Evolutionary conservation across 2,888 invertebrate species (phyloP), one percentile per base, ranked within the genome.

Genomic region (Atrina japonica): DNA sequence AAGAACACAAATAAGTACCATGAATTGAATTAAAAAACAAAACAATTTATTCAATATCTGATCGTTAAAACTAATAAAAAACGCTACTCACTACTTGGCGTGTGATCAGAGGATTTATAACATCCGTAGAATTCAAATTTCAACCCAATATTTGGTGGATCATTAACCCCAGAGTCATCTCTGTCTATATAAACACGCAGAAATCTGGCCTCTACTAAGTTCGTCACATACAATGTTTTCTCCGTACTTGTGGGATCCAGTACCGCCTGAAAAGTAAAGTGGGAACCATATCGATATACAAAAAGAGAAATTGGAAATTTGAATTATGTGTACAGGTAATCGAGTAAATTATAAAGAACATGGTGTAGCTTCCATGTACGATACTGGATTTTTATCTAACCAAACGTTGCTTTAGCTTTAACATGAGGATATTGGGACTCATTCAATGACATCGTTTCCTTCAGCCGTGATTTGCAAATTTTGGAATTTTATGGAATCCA

Each of bases 101-200:
- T 40, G 18, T 68, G 56, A 21, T 81, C 81, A 40, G 65, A 61
- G 2, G 80, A 65, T 7, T 67, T 66, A 3, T 56, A 52, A 63
- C 86, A 86, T 0, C 87, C 87, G 43, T 75, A 76, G 25, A 87
- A 73, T 67, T 86, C 86, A 65, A 86, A 83, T 47, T 73, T 76
- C 5, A 84, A 55, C 11, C 63, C 77, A n/a, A 80, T 64, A 14
- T 70, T 53, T 7, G 81, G 61, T 41, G 71, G 50, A 0, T 9
- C 52, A 7, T 60, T 49, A 14, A 61, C 50, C 2, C 70, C 29
- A 7, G 80, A 71, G 60, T 76, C 69, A 45, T 77, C 76, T 6
- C 66, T 63, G 3, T 66, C 66, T 18, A 85, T 66, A 47, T 75
- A 78, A 6, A 86, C 56, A 27, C 84, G 60, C 14, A 84, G 61